Conservation (phyloP, 2,113 vertebrate genomes). For the Hassar affinis region DNA sequence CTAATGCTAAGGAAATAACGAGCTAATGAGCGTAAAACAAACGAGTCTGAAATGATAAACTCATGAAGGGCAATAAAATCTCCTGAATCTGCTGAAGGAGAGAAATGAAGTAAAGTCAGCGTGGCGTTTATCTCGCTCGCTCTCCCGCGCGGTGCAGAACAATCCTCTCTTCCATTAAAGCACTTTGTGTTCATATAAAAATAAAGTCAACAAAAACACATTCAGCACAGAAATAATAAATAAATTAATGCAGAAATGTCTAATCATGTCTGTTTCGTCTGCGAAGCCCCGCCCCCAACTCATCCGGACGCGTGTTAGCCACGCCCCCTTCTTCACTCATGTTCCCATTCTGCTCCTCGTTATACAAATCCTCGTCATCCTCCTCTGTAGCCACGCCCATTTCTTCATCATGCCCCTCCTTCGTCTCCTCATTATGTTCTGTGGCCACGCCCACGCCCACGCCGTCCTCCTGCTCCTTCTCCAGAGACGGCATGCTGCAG, state of each 20-base stretch:
- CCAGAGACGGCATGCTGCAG: constrained; percentile 53
- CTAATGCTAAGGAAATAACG: not conserved
- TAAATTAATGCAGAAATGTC: constrained; percentile 4
- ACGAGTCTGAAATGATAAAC: not conserved
- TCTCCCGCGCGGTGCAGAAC: not conserved
- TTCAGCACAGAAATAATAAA: constrained; percentile 6
- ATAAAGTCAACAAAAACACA: not conserved
- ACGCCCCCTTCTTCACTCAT: constrained; percentile 53
- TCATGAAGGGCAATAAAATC: not conserved
- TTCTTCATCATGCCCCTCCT: constrained; percentile 53
- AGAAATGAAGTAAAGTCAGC: too few relatives aligned
- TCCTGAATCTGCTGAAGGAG: not conserved
- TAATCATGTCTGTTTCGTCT: constrained; percentile 73
- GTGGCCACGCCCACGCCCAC: not conserved
- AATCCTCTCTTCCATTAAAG: not conserved
- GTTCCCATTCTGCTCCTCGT: constrained; percentile 20
- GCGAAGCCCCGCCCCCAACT: constrained; percentile 67
- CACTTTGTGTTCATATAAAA: not conserved
- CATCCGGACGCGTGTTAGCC: constrained; percentile 35
- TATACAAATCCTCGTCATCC: not conserved
- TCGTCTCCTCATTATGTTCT: not conserved
- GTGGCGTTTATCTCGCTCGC: too few relatives aligned
- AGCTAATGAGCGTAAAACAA: not conserved
- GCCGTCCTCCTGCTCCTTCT: constrained; percentile 51
- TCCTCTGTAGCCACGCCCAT: constrained; percentile 43